Base-by-base conservation (phyloP, 1,140 invertebrate species). In the Cepaea nemoralis region DNA sequence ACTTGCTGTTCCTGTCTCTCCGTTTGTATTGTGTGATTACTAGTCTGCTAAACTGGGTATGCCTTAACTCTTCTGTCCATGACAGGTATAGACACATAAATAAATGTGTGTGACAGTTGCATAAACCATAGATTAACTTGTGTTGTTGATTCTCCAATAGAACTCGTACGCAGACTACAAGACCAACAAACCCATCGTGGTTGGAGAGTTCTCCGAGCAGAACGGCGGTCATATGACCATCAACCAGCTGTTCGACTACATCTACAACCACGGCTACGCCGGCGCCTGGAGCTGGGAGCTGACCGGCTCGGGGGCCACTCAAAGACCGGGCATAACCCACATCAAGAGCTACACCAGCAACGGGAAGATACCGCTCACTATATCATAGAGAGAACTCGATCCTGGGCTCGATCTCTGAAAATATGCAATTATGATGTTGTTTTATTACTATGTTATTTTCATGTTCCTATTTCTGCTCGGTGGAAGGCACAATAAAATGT, bases 121-220 rank as follows among this genome's bases (percentile, higher is more conserved):
- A n/a, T n/a, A n/a, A n/a, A n/a, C n/a, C n/a, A n/a, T n/a, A n/a
- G n/a, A n/a, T n/a, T n/a, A n/a, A n/a, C n/a, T n/a, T n/a, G n/a
- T n/a, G n/a, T n/a, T n/a, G n/a, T 59, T 77, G 5, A 31, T 39
- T 55, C n/a, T 33, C 12, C 37, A n/a, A 50, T 82, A 91, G 90
- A 87, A 91, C 31, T 55, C 77, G 10, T 83, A 83, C 27, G 48
- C 42, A n/a, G 86, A 85, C 22, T 92, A 89, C 80, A 81, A 82
- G 16, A 83, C 91, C 0, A 83, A 89, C 79, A 92, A 92, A 77
- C 91, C 91, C 0, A 75, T 91, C 27, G 85, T 92, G 14, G 89
- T 92, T 33, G 91, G 91, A 22, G 91, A 92, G 83, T 92, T 90
- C 77, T 80, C 85, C 1, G 79, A 87, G 8, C 82, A 83, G 37